These are phyloP conservation scores for Dendronephthya gigantea DNA, from an alignment of 64 coral and sea anemone species.

Conservation along the genomic window DNA sequence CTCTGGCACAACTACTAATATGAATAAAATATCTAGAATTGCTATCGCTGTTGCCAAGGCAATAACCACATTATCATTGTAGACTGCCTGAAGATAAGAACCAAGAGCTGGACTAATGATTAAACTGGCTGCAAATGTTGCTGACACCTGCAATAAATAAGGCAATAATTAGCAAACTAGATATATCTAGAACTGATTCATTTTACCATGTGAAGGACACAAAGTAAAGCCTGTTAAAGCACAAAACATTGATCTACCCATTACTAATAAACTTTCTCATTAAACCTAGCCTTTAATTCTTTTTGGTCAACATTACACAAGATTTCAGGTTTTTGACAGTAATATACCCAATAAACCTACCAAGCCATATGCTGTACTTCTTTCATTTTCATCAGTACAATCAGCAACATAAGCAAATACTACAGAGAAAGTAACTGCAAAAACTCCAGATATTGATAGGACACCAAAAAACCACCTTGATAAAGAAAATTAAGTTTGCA, in stretches of 20 bases:
- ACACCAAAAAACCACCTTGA: slow-evolving; percentile 98
- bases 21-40: slow-evolving; percentile 76
- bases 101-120: slow-evolving; percentile 95
- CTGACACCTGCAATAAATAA: slow-evolving; percentile 60
- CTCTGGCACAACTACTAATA: slow-evolving; percentile 80
- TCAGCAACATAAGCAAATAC: slow-evolving; percentile 99
- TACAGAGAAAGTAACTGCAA: slow-evolving; percentile 97
- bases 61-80: slow-evolving; percentile 84
- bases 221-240: too few relatives aligned
- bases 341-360: slow-evolving; percentile 21
- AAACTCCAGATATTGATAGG: slow-evolving; percentile 91
- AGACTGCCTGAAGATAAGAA: slow-evolving; percentile 58
- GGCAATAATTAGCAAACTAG: neutral
- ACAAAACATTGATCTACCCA: too few relatives aligned
- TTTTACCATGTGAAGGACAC: too few relatives aligned
- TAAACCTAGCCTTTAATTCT: too few relatives aligned
- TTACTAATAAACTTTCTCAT: too few relatives aligned
- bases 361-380: slow-evolving; percentile 98
- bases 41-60: slow-evolving; percentile 84
- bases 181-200: too few relatives aligned
- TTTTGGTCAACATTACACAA: too few relatives aligned
- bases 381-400: slow-evolving; percentile 90
- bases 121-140: slow-evolving; percentile 96
- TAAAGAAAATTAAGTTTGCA: neutral
- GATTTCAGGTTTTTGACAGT: too few relatives aligned